These are phyloP conservation scores for Propithecus coquereli DNA, from an alignment of 2,113 vertebrate species.

Conservation along the genomic window DNA sequence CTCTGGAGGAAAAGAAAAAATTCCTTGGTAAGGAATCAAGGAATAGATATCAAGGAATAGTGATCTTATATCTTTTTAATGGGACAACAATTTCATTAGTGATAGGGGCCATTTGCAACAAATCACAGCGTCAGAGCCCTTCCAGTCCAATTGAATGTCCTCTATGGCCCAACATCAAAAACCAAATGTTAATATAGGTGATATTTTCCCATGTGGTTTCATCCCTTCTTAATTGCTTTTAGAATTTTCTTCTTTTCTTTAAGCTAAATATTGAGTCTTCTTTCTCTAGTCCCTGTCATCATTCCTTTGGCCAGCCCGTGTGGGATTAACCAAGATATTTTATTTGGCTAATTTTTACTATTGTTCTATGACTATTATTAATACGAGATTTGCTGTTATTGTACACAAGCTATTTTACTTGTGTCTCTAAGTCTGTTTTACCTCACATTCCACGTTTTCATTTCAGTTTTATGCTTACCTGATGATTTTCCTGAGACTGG, in stretches of 20 bases:
- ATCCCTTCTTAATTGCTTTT: not conserved
- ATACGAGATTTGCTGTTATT: not conserved
- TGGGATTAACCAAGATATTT: not conserved
- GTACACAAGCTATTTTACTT: not conserved
- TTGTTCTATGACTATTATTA: not conserved
- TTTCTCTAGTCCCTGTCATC: not conserved
- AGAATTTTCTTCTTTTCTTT: not conserved
- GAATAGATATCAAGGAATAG: not conserved
- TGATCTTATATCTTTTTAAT: not conserved
- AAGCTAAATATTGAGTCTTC: not conserved
- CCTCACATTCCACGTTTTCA: not conserved
- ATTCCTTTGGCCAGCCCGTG: not conserved
- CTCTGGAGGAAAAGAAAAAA: constrained; percentile 82
- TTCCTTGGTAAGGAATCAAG: constrained; percentile 85
- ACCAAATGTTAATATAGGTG: not conserved
- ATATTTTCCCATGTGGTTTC: not conserved
- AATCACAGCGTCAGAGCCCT: not conserved
- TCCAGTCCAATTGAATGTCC: not conserved
- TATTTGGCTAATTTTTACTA: not conserved
- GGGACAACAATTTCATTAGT: not conserved
- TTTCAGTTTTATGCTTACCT: not conserved
- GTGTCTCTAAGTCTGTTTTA: not conserved
- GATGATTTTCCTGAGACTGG: not conserved
- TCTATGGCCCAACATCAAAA: not conserved
- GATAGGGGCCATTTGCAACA: not conserved